These are phyloP conservation scores for Rhagonycha lutea DNA, from an alignment of 2,888 invertebrate species.

Conservation along the genomic window DNA sequence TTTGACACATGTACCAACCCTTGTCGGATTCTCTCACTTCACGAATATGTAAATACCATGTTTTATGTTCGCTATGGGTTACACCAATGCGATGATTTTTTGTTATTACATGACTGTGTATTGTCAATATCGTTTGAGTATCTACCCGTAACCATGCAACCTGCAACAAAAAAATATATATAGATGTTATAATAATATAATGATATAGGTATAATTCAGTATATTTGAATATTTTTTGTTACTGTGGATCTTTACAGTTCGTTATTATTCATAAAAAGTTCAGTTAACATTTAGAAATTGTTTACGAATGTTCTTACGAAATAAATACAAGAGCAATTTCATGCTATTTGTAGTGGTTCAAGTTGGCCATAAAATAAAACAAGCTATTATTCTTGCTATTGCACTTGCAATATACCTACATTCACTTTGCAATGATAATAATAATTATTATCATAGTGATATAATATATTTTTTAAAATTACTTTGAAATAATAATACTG, in stretches of 20 bases:
- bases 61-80: slow-evolving; percentile 81
- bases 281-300: too few species aligned
- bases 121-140: slow-evolving; percentile 88
- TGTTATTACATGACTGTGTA: slow-evolving; percentile 88
- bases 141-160: slow-evolving; percentile 89
- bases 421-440: too few species aligned
- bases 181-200: too few species aligned
- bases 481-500: neutral
- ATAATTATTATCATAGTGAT: too few species aligned
- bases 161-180: slow-evolving; percentile 57
- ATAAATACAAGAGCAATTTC: too few species aligned
- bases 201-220: too few species aligned
- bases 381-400: too few species aligned
- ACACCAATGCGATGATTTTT: slow-evolving; percentile 85
- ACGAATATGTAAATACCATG: slow-evolving; percentile 85
- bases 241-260: neutral
- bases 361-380: too few species aligned
- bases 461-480: neutral
- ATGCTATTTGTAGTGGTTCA: too few species aligned
- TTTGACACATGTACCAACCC: slow-evolving; percentile 94
- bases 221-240: too few species aligned
- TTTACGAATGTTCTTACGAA: too few species aligned
- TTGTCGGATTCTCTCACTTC: slow-evolving; percentile 83
- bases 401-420: too few species aligned
- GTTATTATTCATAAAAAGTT: neutral